Base-by-base conservation (phyloP, 2,113 vertebrate genomes). In the Chaetodon trifascialis region DNA sequence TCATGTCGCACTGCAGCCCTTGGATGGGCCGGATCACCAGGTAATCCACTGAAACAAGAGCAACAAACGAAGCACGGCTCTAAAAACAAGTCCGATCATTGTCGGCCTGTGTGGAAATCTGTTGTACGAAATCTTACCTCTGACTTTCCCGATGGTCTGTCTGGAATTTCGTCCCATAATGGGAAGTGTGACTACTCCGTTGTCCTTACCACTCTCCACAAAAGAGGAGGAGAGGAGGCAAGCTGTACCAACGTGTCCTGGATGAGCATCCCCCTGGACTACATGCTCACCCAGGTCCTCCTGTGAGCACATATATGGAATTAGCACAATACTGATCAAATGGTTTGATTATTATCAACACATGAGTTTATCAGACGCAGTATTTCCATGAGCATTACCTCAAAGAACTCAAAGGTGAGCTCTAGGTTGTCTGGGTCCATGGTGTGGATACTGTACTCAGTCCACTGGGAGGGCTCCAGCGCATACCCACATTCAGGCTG, bases 351-450 rank as follows among this genome's bases (percentile, higher is more conserved):
- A 30, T 3, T 30, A 30, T 30, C 30, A 23, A 34, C 14, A 49
- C 9, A 10, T 6, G 5, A 16, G 11, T 62, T 44, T 25, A 59
- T 64, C 21, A 44, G 67, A 0, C 7, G 58, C 30, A 1, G n/a
- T 1, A 0, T 4, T 52, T 19, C 16, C 7, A 6, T 0, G 16
- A 59, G 14, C 75, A 88, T 83, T 84, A 99, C 98, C 97, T 99
- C 98, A 95, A 99, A 99, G 89, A 99, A 99, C 92, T 99, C 97
- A 91, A 99, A 98, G 66, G 96, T 97, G 38, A 99, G 93, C 86
- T 99, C 98, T 76, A 99, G 91, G 92, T 99, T 99, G 90, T 99
- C 97, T 8, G 98, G 98, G 47, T 98, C 97, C 98, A 99, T 98
- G 59, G 97, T 99, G 82, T 98, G 97, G 91, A 99, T 97, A 1